Evolutionary conservation across 2,797 vertebrate genomes (phyloP), one percentile per base, ranked within the genome.

Genomic region (Philypnodon macrostomus): DNA sequence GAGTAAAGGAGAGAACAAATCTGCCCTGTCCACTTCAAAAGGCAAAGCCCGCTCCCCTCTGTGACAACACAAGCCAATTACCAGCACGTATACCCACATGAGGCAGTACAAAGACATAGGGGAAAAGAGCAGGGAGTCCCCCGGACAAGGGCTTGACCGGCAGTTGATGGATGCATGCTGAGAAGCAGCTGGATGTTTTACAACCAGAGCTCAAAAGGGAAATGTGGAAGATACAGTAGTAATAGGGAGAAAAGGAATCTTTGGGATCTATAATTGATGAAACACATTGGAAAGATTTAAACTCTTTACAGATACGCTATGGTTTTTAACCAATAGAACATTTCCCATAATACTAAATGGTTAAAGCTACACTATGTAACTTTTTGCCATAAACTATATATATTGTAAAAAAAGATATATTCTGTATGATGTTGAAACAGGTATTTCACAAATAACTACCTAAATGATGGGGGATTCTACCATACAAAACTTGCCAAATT

Each of bases 21-120:
- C 47, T 59, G 56, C 61, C 50, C 12, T 58, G 75, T 62, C 55
- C 67, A 60, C 58, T 63, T 63, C 57, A 69, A 67, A 74, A 59
- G 67, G 45, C 26, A 47, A 48, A 44, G 37, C 16, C 60, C 15
- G 30, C 39, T 37, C 49, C 58, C 52, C 55, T 38, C 24, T 57
- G 58, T 53, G 51, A 49, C 50, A 30, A 67, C 47, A 49, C 58
- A 45, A 53, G 46, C 45, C 30, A 41, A 67, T 56, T 53, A 47
- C 44, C 15, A 27, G 16, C 24, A 30, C 1, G 27, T 16, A 47
- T 53, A 57, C 42, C 7, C 50, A 57, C 40, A 23, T 17, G 26
- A 19, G 10, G n/a, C n/a, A 12, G 21, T 19, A 57, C 27, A 55
- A 41, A 53, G 13, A 49, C 39, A 17, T 8, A 2, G 24, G 39